These are phyloP conservation scores for Helicoverpa assulta DNA, from an alignment of 2,888 invertebrate species.

Conservation along the genomic window DNA sequence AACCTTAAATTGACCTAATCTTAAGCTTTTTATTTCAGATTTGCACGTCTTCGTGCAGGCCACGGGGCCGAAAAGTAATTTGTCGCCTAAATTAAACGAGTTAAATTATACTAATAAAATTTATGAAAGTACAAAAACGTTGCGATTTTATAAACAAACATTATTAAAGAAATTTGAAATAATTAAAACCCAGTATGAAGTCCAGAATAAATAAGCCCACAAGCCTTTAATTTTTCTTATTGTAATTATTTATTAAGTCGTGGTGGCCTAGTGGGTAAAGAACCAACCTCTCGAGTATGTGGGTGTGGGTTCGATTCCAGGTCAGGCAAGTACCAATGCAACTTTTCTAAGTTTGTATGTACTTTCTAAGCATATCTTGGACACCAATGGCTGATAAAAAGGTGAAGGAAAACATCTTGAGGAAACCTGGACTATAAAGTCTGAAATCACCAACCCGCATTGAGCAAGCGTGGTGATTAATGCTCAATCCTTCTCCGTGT, in stretches of 20 bases:
- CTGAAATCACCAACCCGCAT: too few species aligned
- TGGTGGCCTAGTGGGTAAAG: too few species aligned
- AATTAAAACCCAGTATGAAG: conserved; percentile 54
- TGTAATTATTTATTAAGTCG: conserved; percentile 8
- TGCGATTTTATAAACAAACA: conserved; percentile 76
- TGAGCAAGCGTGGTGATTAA: too few species aligned
- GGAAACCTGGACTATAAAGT: too few species aligned
- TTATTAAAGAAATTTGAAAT: conserved; percentile 68
- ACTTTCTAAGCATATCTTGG: too few species aligned
- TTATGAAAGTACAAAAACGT: conserved; percentile 79
- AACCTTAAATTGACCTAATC: conserved; percentile 69
- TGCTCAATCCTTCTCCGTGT: too few species aligned
- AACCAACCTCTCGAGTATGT: too few species aligned
- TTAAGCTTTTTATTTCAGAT: conserved; percentile 58
- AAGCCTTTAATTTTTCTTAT: conserved; percentile 31
- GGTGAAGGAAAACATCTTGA: too few species aligned
- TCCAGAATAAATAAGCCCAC: conserved; percentile 1
- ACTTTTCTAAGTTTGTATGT: too few species aligned
- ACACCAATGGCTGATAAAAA: too few species aligned
- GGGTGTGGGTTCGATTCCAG: too few species aligned
- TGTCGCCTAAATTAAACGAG: conserved; percentile 81
- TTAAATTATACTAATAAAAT: conserved; percentile 84
- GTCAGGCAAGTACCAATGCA: too few species aligned
- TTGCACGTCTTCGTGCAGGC: conserved; percentile 38
- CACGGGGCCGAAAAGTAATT: conserved; percentile 73